Conservation (phyloP, 2,888 invertebrate genomes). For the Polydrusus tereticollis region DNA sequence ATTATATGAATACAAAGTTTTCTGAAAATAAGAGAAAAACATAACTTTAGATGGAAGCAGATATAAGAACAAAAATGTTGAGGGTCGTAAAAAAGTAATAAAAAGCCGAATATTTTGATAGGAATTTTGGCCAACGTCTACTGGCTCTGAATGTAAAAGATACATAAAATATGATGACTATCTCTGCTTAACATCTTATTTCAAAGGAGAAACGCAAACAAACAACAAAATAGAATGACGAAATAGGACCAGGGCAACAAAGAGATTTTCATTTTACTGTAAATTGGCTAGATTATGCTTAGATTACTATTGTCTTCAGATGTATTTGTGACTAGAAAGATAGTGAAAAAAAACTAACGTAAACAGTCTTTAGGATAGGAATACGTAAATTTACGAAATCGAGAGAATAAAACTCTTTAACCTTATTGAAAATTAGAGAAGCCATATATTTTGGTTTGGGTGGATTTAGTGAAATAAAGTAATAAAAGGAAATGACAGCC, state of each 20-base stretch:
- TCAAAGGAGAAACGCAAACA: background rate
- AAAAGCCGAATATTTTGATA: constrained; percentile 49
- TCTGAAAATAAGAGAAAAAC: constrained; percentile 18
- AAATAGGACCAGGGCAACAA: background rate
- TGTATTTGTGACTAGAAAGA: no score
- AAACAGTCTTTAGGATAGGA: no score
- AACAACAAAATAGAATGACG: constrained; percentile 9
- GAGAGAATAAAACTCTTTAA: no score
- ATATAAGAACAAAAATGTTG: constrained; percentile 51
- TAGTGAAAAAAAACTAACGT: no score
- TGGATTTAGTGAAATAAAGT: no score
- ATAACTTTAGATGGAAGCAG: constrained; percentile 28
- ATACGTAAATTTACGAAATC: no score
- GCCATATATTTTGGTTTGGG: no score
- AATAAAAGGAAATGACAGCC: no score
- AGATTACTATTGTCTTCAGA: no score
- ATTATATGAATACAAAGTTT: constrained; percentile 21
- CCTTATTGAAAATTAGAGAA: no score
- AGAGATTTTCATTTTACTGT: background rate
- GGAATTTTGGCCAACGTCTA: constrained; percentile 44
- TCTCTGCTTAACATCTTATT: constrained; percentile 20
- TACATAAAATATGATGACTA: constrained; percentile 30
- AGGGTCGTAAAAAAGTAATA: constrained; percentile 45
- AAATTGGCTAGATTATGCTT: no score
- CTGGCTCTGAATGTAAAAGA: constrained; percentile 22